Evolutionary conservation across 2,888 invertebrate species (phyloP), one percentile per base, ranked within the genome.

Genomic region (Diarsia rubi): DNA sequence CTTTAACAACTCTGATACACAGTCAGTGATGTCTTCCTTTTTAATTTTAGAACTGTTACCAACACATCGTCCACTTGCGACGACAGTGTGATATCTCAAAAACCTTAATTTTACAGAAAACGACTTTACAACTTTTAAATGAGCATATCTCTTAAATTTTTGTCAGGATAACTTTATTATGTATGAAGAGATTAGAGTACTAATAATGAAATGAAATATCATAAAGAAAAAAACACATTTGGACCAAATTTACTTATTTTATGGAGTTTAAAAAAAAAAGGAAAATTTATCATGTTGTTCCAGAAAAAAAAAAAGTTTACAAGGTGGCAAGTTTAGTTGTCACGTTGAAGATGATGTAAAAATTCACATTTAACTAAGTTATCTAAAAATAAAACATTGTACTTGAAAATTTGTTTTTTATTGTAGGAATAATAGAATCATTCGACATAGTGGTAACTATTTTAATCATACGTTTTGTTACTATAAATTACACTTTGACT

Each of bases 191-290:
- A 44, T 3, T 62, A 62, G n/a, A 57, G 57, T 57, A 57, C 57
- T 37, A 62, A 62, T 62, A 42, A 6, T 62, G n/a, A 62, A 42
- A 62, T 62, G n/a, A 62, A 62, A 62, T 42, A 42, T 42, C 8
- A 62, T n/a, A n/a, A n/a, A n/a, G n/a, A 62, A 62, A 37, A 37
- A n/a, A 62, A 62, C 37, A 62, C n/a, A 31, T 62, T 60, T 60
- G 37, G 12, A 54, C 37, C 60, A 60, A 60, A 37, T 60, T 37
- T 14, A 37, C 60, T 60, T 60, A 4, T 37, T 60, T 60, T 60
- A 54, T 37, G n/a, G 37, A 37, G 37, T 60, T 60, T 60, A n/a
- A 60, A 60, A 60, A 60, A 27, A 57, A 37, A 60, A 54, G 12
- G 21, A 60, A 37, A 60, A 60, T 37, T 60, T 60, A 60, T 60